Base-by-base conservation (phyloP, 2,797 vertebrate genomes). In the Telmatherina bonti region DNA sequence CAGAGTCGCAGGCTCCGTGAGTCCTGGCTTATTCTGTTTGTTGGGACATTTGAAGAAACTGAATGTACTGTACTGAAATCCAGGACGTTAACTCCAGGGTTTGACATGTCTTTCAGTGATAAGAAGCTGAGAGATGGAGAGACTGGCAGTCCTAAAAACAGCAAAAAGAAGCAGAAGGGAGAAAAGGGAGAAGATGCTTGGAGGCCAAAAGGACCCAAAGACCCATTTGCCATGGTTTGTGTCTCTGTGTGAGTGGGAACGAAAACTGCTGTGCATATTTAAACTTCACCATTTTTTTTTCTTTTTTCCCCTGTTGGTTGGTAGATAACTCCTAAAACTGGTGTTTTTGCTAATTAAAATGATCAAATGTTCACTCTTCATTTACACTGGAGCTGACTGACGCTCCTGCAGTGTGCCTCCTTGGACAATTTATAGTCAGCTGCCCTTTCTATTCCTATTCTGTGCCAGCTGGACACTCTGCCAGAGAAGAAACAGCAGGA, bases 401-500 rank as follows among this genome's bases (percentile, higher is more conserved):
- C 20, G 45, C 30, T 38, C 58, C 67, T 67, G 26, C 29, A 15
- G 45, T 22, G n/a, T 49, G n/a, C n/a, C n/a, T 52, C 35, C 22
- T 15, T 22, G 15, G 4, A 0, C 16, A 18, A 64, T 65, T 75
- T 51, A 72, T 26, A 15, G 20, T 62, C 56, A 70, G 45, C 31
- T 67, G 62, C 71, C 58, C 36, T 76, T 74, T 35, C 54, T 12
- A 31, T 45, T 74, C 15, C 26, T 62, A 18, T 76, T 31, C 43
- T 74, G 31, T 57, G 65, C 56, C 77, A 98, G 97, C 93, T 98
- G 93, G 94, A 96, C 78, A 86, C 96, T 43, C 92, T 99, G 72
- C 95, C 97, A 0, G 96, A 97, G 81, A 93, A 96, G 82, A 96
- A 97, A 92, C 97, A 99, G 89, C 97, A 98, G 86, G 97, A 99